Conservation (phyloP, 92 coral and sea anemone genomes). For the Palythoa heliodiscus region DNA sequence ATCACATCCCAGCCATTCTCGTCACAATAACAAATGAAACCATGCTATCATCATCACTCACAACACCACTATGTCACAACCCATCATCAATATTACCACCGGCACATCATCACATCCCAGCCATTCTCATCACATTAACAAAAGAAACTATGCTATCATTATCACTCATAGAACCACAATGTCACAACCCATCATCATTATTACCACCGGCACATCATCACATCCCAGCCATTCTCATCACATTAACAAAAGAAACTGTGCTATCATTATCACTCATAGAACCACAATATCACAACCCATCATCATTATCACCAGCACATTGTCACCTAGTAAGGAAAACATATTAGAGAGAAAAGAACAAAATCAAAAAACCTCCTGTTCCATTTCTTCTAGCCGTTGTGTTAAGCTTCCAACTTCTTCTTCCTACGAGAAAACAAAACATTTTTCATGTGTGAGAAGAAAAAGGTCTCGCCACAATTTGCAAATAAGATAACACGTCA, state of each 20-base stretch:
- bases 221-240: not conserved
- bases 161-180: not conserved
- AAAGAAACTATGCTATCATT: not conserved
- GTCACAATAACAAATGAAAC: not conserved
- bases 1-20: not conserved
- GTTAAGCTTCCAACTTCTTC: constrained; percentile 82
- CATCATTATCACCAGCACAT: not conserved
- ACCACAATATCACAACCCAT: not conserved
- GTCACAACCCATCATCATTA: not conserved
- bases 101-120: no score
- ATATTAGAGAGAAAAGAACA: not conserved
- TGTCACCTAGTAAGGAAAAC: not conserved
- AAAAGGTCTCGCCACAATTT: no score
- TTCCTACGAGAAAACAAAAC: constrained; percentile 53
- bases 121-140: not conserved
- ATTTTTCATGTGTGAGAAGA: no score
- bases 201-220: not conserved
- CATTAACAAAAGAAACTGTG: not conserved
- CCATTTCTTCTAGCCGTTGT: constrained; percentile 75
- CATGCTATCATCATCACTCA: not conserved
- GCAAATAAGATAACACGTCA: no score
- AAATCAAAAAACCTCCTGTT: constrained; percentile 58
- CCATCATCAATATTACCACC: not conserved
- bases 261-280: not conserved
- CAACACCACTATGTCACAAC: not conserved